Evolutionary conservation across 2,113 vertebrate genomes (phyloP), one percentile per base, ranked within the genome.

Genomic region (Stercorarius parasiticus): DNA sequence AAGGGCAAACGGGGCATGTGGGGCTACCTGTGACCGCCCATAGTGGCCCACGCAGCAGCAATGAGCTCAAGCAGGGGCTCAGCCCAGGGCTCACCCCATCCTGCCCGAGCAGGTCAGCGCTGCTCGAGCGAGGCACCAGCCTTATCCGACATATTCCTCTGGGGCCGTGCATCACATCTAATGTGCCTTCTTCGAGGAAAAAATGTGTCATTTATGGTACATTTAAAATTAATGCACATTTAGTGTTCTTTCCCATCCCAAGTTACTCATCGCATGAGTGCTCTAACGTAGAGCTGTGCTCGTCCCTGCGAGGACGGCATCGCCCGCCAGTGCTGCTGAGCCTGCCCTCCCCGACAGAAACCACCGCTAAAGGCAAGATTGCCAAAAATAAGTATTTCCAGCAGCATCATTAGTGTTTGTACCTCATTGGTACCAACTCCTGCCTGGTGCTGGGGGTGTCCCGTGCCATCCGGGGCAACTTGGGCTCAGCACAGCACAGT

Each of bases 21-120:
- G 71, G 76, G 74, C 38, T 47, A 55, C 43, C 52, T 1, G 2
- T 0, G 6, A 6, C 13, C 11, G 7, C 25, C 56, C 7, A 0
- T 0, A 5, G 61, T 10, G 47, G 29, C 25, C 36, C 32, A 11
- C 0, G 0, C 38, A 49, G 42, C 62, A 30, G 61, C 50, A 49
- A 5, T 0, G 2, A 3, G 30, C 73, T 52, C 11, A 2, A 10
- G 49, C 42, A 21, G 0, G 0, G 43, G 52, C 80, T 21, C 30
- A 27, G 71, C 55, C 17, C 38, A 0, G 86, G 42, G 74, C 88
- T 82, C 25, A 3, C 0, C 38, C 59, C 12, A 0, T 26, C 16
- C 50, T 38, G 69, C 73, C 47, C 2, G 1, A 34, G 43, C 56
- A 11, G 76, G 82, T 29, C 61, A 67, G 70, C 20, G 43, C 93